These are phyloP conservation scores for Calephelis virginiensis DNA, from an alignment of 1,140 invertebrate species.

Conservation along the genomic window DNA sequence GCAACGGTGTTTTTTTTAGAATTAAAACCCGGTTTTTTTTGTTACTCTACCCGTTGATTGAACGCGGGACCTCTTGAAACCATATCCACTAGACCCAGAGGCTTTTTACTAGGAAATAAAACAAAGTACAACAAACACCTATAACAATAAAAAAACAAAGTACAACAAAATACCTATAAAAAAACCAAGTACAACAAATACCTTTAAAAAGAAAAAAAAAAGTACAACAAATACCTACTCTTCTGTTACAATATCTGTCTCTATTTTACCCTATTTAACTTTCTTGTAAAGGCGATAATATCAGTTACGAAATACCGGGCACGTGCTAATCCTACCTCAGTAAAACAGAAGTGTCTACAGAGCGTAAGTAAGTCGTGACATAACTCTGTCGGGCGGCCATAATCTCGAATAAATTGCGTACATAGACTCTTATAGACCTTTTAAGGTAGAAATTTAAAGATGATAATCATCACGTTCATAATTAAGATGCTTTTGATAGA, in stretches of 20 bases:
- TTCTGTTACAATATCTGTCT: background rate
- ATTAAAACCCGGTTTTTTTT: too few species aligned
- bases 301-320: slow-evolving; percentile 49
- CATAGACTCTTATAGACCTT: slow-evolving; percentile 75
- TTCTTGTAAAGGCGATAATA: slow-evolving; percentile 21
- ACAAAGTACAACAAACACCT: too few species aligned
- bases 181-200: too few species aligned
- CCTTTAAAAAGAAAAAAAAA: background rate
- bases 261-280: slow-evolving; percentile 14
- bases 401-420: slow-evolving; percentile 76
- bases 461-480: slow-evolving; percentile 75
- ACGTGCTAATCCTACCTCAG: slow-evolving; percentile 39
- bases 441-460: slow-evolving; percentile 76
- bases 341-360: slow-evolving; percentile 65
- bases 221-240: background rate
- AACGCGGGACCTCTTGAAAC: too few species aligned
- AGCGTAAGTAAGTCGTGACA: slow-evolving; percentile 64
- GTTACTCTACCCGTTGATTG: too few species aligned
- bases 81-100: too few species aligned
- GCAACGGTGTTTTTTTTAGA: too few species aligned
- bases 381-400: slow-evolving; percentile 55
- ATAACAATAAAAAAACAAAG: too few species aligned
- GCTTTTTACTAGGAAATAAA: too few species aligned
- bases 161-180: background rate
- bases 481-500: slow-evolving; percentile 71